These are phyloP conservation scores for Pachypsylla venusta DNA, from an alignment of 1,140 invertebrate genomes.

Conservation along the genomic window DNA sequence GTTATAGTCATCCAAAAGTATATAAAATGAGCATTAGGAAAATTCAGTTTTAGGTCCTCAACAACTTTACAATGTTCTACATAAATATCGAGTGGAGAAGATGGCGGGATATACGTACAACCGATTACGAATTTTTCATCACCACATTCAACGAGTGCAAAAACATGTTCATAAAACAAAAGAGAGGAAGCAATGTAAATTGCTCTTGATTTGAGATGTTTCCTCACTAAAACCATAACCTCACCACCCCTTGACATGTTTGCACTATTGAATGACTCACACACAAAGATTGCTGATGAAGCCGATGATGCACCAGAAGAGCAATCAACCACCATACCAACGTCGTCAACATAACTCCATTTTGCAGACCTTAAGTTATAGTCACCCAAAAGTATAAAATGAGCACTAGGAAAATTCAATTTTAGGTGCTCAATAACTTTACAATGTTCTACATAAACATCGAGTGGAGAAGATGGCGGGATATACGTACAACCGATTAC, in stretches of 20 bases:
- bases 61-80: background rate
- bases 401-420: background rate
- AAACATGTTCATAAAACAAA: too few species aligned
- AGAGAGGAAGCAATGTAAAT: background rate
- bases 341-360: background rate
- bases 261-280: background rate
- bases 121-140: background rate
- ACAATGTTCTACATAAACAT: background rate
- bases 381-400: too few species aligned
- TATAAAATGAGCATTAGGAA: background rate
- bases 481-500: background rate
- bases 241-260: background rate
- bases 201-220: background rate
- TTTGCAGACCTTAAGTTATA: background rate
- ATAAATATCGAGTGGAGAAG: background rate
- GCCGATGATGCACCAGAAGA: background rate
- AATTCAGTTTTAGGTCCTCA: background rate
- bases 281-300: too few species aligned
- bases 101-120: background rate
- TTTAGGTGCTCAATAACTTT: background rate
- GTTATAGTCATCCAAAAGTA: too few species aligned
- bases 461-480: background rate
- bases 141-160: background rate
- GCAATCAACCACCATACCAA: background rate
- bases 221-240: background rate